Percentiles rank a stretch among this genome's conserved stretches.
These are phyloP conservation scores for Borostomias antarcticus DNA, from an alignment of 2,797 vertebrate species.

Conservation along the genomic window DNA sequence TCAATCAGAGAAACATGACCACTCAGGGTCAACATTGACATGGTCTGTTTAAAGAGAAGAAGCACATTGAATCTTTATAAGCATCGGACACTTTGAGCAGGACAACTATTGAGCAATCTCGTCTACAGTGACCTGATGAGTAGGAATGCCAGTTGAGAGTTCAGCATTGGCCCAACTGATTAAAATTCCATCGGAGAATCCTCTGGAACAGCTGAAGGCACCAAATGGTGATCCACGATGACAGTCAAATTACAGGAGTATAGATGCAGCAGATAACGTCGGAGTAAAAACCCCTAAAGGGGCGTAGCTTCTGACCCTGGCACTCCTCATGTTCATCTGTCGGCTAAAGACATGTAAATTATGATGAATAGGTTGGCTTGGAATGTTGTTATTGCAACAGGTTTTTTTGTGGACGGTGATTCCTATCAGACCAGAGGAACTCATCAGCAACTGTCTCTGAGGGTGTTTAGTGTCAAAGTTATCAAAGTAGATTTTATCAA, in stretches of 20 bases:
- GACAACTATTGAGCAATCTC: conserved; percentile 49
- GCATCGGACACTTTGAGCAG: conserved; percentile 23
- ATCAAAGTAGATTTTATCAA: conserved; percentile 54
- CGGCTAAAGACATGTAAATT: conserved; percentile 32
- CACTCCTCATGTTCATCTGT: conserved; percentile 12
- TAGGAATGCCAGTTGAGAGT: conserved; percentile 28
- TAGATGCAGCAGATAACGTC: conserved; percentile 44
- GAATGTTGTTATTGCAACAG: conserved; percentile 37
- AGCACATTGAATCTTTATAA: conserved; percentile 36
- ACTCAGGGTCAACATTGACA: conserved; percentile 36
- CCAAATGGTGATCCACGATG: conserved; percentile 30
- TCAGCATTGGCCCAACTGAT: conserved; percentile 41
- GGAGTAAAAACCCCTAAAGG: conserved; percentile 20
- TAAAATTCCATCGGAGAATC: conserved; percentile 51
- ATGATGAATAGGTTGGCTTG: conserved; percentile 33
- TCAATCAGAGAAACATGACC: conserved; percentile 51
- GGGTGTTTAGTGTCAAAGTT: conserved; percentile 44
- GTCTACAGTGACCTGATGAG: conserved; percentile 19
- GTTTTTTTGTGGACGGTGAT: conserved; percentile 11
- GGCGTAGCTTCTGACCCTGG: conserved; percentile 27
- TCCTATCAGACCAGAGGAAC: conserved; percentile 27
- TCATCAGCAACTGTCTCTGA: conserved; percentile 40
- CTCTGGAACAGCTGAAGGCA: conserved; percentile 33
- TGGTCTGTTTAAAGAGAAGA: conserved; percentile 39
- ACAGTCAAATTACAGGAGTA: conserved; percentile 56